phyloP scores from a whole-genome alignment of 2,888 invertebrate genomes.

The Liopterus haemorrhoidalis region DNA sequence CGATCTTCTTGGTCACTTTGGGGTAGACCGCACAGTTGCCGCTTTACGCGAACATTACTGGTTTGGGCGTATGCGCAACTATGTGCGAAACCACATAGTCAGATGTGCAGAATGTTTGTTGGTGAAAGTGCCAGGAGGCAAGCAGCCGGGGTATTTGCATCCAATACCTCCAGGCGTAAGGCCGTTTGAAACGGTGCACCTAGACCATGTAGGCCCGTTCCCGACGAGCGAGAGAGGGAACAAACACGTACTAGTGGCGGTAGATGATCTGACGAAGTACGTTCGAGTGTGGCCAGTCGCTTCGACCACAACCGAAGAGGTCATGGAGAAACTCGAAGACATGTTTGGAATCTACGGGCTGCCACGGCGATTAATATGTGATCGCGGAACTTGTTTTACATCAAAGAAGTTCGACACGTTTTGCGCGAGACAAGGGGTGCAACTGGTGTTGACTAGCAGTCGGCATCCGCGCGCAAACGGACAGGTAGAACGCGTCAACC shows the following conservation, averaged over 20 bases:
- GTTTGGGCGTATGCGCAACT: constrained; percentile 24
- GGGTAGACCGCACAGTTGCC: no score
- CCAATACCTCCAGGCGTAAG: no score
- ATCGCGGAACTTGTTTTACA: neutral
- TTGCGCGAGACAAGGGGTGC: neutral
- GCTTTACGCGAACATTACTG: no score
- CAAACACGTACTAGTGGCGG: neutral
- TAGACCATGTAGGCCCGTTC: neutral
- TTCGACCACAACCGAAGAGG: neutral
- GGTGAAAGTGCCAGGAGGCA: no score
- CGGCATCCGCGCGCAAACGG: no score
- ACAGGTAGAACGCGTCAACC: no score
- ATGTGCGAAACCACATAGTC: no score
- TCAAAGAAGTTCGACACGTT: neutral
- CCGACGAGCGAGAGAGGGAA: neutral
- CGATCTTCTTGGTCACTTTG: no score
- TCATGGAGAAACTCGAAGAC: neutral
- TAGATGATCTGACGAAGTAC: neutral
- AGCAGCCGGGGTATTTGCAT: no score
- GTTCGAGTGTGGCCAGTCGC: neutral
- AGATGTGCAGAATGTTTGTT: no score
- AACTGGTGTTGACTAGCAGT: no score
- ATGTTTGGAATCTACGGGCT: neutral
- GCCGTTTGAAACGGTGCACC: neutral
- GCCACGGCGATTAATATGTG: no score